Evolutionary conservation across 2,888 invertebrate species (phyloP), one percentile per base, ranked within the genome.

Genomic region (Caenorhabditis sp.): DNA sequence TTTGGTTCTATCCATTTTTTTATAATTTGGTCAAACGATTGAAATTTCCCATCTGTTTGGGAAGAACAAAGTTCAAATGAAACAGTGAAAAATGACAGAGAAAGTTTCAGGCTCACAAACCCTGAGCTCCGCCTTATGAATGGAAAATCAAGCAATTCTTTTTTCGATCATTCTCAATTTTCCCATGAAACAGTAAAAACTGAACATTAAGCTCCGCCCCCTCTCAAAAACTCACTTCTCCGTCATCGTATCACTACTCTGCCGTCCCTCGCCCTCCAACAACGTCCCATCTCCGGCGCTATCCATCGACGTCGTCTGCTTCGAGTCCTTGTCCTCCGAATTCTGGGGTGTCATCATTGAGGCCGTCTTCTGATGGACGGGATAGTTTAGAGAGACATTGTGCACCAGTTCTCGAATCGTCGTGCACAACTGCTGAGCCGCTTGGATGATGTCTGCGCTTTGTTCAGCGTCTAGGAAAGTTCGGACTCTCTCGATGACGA

Each of bases 321-420:
- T 80, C 54, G 54, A 12, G 10, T 75, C 70, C 35, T 86, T 86
- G 28, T 84, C 86, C 54, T 80, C 72, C 12, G 56, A 63, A 63
- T 63, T 26, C 44, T 26, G 38, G 14, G 41, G 10, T n/a, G 16
- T 44, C 24, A 58, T 58, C 31, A 16, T 16, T 31, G 31, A 6
- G 7, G 28, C 31, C 24, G 24, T 24, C 26, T 54, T 8, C 5
- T 26, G 24, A 16, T 19, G 19, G 3, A 22, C 7, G 5, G 66
- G 49, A 44, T 77, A 77, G 0, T 61, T 77, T 0, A 54, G 51
- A 14, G 77, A 69, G 22, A 77, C 93, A 90, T 93, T 93, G 47
- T 94, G 93, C 35, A 95, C 94, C 90, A 96, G 95, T 86, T 95
- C 95, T 91, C 95, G 95, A 26, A 96, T 95, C 0, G 95, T 95